Evolutionary conservation across 2,797 vertebrate genomes (phyloP), one percentile per base, ranked within the genome.

Genomic region (Syngnathus acus): DNA sequence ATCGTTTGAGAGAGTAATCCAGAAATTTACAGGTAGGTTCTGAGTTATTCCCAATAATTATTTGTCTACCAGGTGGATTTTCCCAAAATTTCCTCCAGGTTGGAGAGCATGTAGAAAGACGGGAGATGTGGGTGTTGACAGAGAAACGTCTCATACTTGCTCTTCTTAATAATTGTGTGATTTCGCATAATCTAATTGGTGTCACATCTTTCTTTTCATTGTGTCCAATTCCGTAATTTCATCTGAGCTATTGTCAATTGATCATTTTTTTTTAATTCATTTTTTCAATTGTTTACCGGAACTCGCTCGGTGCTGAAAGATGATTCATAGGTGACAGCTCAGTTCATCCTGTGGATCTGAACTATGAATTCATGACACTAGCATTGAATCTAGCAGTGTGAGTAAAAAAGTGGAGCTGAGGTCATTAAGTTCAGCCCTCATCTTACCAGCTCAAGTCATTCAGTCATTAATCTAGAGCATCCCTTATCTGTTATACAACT

Each of bases 351-450:
- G 48, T 51, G 48, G 19, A 51, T 51, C 8, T 51, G 48, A 51
- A 6, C 17, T 51, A 51, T 9, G 16, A 21, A 21, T 53, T 59
- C 21, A 48, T 62, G 39, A 55, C 69, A 62, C 42, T n/a, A 45
- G 26, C 23, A 32, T 9, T 1, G 1, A 21, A 60, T 2, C 37
- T 40, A 6, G 54, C 9, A 1, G 53, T 32, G 8, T 23, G 64
- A 60, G 47, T 54, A 5, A 32, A 62, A 45, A 62, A 64, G 2
- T 32, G 32, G 32, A 32, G 32, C n/a, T 43, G 21, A 9, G 37
- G 13, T 48, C 21, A 26, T 37, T 64, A 68, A 76, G 73, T 45
- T 81, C 76, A 71, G 64, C 26, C 64, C 45, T 21, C 21, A 58
- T 65, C 23, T 60, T 58, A 45, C 11, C 58, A 54, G 50, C 68